A percentile compares a stretch with the other conserved stretches of the same genome.
Conservation (phyloP, 2,113 vertebrate genomes). For the Amazona guildingii region DNA sequence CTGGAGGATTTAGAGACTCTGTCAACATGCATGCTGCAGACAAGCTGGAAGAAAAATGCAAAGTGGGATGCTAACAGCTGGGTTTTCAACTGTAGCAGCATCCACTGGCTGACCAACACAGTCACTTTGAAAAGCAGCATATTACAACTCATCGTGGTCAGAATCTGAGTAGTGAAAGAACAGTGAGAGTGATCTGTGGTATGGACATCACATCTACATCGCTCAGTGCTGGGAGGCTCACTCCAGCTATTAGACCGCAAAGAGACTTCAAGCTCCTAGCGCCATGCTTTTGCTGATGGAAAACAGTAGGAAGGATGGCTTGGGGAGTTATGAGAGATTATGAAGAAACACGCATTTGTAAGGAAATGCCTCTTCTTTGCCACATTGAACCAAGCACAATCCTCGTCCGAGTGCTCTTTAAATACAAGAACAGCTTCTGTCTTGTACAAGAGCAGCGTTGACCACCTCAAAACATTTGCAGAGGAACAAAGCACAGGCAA, state of each 20-base stretch:
- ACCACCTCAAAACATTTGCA: not conserved
- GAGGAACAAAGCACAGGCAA: not conserved
- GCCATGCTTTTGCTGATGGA: not conserved
- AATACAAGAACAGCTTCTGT: not conserved
- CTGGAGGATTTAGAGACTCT: not conserved
- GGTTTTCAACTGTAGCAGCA: not conserved
- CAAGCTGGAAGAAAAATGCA: not conserved
- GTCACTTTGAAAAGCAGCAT: not conserved
- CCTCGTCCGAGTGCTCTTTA: not conserved
- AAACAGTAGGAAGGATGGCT: not conserved
- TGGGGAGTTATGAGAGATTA: not conserved
- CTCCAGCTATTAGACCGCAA: not conserved
- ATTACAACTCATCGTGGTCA: rapidly evolving
- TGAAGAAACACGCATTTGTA: not conserved
- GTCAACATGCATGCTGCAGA: not conserved
- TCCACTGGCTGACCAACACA: not conserved
- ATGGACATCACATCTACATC: not conserved
- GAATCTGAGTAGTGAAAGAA: not conserved
- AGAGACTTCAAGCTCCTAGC: not conserved
- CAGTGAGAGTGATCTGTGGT: not conserved
- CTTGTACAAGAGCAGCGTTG: not conserved
- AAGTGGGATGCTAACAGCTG: not conserved
- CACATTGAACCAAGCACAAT: not conserved
- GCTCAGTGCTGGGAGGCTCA: not conserved
- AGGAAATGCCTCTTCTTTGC: not conserved